Evolutionary conservation across 1,140 invertebrate species (phyloP).

Genomic region (Portunus trituberculatus): DNA sequence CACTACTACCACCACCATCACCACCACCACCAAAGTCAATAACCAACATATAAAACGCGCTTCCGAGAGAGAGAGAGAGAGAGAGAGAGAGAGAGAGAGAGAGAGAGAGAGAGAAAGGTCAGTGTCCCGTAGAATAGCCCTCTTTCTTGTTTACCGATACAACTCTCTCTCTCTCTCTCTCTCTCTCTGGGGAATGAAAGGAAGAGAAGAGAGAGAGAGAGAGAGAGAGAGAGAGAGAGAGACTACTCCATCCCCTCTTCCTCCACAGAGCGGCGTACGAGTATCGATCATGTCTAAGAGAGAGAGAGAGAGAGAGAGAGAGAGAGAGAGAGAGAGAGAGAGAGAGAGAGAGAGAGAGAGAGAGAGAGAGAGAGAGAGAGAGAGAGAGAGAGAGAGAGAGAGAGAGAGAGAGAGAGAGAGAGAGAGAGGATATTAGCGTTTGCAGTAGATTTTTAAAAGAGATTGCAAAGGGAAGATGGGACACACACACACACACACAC

Average conservation of each 20-base stretch:
- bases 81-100: constrained; percentile 6
- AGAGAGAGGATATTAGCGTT: not conserved
- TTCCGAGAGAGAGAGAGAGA: constrained; percentile 48
- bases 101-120: constrained; percentile 7
- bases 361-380: not conserved
- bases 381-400: not conserved
- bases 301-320: not conserved
- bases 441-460: not conserved
- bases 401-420: not conserved
- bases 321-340: not conserved
- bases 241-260: not conserved
- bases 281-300: not conserved
- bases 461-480: too few species aligned
- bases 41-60: not conserved
- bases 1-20: too few species aligned
- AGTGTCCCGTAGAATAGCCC: too few species aligned
- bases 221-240: constrained; percentile 5
- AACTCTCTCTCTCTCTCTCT: not conserved
- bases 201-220: constrained; percentile 14
- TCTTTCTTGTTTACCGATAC: not conserved
- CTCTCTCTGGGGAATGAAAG: not conserved
- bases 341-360: not conserved
- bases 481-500: too few species aligned
- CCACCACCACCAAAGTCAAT: not conserved
- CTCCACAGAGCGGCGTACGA: not conserved